Base-by-base conservation (phyloP, 2,888 invertebrate species). In the Arctia plantaginis region DNA sequence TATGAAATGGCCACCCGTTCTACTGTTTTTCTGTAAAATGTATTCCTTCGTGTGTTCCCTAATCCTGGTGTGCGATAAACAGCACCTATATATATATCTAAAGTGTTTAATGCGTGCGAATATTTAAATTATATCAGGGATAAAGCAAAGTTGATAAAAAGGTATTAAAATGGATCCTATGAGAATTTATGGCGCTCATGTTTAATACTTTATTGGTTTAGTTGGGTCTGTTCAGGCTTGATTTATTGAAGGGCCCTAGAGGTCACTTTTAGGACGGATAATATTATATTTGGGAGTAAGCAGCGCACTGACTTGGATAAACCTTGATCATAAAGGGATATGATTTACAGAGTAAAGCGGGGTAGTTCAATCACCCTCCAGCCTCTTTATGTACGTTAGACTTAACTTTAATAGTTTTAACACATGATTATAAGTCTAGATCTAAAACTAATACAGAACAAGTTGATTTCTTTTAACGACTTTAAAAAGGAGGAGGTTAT, bases 181-280 rank as follows among this genome's bases (percentile, higher is more conserved):
- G 55, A 35, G 66, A 59, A 74, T 70, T 74, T 70, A 74, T 66
- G 64, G 15, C 47, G n/a, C 33, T 73, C 65, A 68, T 71, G 39
- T n/a, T 51, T 66, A n/a, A 66, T 72, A 70, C 62, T 69, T 66
- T 72, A 72, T 76, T 72, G 74, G 70, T 73, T 83, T 78, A 73
- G 81, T 72, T 66, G 77, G 76, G 80, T 76, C 70, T 66, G 68
- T 47, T 27, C 68, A 68, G 72, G 80, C 74, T 79, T 81, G 84
- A 83, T 82, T 82, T 83, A 82, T 84, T 66, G 68, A 51, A 75
- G 76, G 79, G 75, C 62, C 39, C 39, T 39, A 39, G 59, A 76
- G 83, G 77, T 81, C 74, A 73, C 8, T 33, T 65, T 65, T 39
- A 59, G 55, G 55, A 55, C 27, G 35, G 73, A 74, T 72, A 68